Evolutionary conservation across 2,113 vertebrate species (phyloP).

Genomic region (Oceanites oceanicus): DNA sequence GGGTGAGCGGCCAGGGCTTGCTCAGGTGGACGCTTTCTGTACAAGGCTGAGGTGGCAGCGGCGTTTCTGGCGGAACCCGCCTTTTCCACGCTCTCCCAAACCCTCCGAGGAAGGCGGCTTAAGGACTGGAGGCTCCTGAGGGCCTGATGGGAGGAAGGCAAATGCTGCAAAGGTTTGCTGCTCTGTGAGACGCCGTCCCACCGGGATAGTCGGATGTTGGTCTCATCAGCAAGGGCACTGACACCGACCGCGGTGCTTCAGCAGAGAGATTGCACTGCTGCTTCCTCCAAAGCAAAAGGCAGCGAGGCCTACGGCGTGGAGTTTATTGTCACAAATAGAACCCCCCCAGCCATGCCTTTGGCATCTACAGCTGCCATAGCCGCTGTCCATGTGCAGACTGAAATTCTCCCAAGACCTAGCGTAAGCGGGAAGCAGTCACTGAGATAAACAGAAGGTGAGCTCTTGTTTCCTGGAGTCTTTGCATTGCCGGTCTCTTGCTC

Average conservation of each 20-base stretch:
- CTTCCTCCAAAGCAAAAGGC: no score
- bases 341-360: neutral
- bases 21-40: fast-evolving
- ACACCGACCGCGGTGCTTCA: fast-evolving
- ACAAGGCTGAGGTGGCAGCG: neutral
- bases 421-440: neutral
- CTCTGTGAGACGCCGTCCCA: neutral
- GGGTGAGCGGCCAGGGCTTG: fast-evolving
- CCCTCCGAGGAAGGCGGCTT: fast-evolving
- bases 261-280: neutral
- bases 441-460: neutral
- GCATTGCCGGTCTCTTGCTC: fast-evolving
- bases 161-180: neutral
- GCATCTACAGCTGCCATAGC: neutral
- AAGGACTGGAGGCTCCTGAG: neutral
- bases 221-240: fast-evolving
- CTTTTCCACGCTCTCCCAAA: fast-evolving
- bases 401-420: neutral
- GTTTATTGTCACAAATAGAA: no score
- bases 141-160: fast-evolving
- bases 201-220: fast-evolving
- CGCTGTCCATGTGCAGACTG: neutral
- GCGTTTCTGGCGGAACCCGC: neutral
- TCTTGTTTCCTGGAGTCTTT: neutral
- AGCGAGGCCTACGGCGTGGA: neutral